These are phyloP conservation scores for Bufotes viridis DNA, from an alignment of 2,797 vertebrate species.

Conservation along the genomic window DNA sequence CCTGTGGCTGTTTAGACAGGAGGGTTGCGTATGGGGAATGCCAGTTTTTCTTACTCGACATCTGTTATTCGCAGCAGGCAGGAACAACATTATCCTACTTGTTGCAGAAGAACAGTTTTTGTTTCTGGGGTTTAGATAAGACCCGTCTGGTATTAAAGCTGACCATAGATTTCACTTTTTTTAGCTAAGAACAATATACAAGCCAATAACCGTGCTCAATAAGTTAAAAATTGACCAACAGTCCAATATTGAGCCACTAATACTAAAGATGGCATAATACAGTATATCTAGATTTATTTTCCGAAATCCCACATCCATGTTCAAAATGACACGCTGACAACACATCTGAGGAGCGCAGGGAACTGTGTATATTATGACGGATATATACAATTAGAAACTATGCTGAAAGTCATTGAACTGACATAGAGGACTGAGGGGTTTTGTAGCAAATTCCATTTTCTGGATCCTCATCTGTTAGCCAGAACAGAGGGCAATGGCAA, in stretches of 20 bases:
- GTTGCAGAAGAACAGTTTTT: neutral
- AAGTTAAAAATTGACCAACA: neutral
- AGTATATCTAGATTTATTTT: neutral
- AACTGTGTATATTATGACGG: no score
- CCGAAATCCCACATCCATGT: neutral
- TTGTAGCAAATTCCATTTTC: no score
- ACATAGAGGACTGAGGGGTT: no score
- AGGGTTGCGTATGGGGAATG: neutral
- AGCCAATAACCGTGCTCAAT: neutral
- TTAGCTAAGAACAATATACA: neutral
- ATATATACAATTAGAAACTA: no score
- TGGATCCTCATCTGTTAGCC: no score
- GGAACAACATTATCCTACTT: neutral
- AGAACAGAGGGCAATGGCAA: no score
- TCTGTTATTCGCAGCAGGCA: constrained; percentile 22
- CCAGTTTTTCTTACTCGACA: constrained; percentile 24
- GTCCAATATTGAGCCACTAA: neutral
- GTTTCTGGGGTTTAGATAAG: neutral
- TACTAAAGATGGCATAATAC: neutral
- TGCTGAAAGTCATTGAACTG: no score
- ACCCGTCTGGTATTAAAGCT: neutral
- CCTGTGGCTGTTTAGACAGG: constrained; percentile 3
- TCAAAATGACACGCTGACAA: no score
- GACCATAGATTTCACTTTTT: neutral
- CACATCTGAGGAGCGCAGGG: no score